Percentiles rank a stretch among this genome's conserved stretches.
Conservation (phyloP, 2,797 vertebrate species). For the Rhinella marina region DNA sequence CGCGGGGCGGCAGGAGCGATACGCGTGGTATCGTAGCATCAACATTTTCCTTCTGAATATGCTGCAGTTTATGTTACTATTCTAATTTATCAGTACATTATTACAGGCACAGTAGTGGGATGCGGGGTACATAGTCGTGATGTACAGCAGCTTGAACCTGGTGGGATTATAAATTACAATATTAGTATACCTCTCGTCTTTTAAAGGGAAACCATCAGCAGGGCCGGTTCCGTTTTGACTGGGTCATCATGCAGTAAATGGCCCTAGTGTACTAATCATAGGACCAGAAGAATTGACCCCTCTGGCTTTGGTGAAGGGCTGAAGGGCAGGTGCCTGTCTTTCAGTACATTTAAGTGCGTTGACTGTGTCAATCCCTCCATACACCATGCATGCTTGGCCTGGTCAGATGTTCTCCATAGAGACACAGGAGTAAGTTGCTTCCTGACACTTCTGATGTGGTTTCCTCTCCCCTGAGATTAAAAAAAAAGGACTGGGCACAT, state of each 20-base stretch:
- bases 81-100: not conserved
- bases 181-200: not conserved
- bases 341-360: too few species aligned
- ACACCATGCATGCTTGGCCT: too few species aligned
- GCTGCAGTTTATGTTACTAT: not conserved
- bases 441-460: too few species aligned
- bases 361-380: too few species aligned
- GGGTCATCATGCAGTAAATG: not conserved
- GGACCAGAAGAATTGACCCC: too few species aligned
- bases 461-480: too few species aligned
- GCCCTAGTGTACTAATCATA: too few species aligned
- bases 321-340: too few species aligned
- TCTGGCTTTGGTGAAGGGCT: too few species aligned
- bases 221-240: not conserved
- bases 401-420: too few species aligned
- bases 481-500: too few species aligned
- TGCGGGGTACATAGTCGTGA: not conserved
- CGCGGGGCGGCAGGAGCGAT: not conserved
- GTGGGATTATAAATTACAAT: not conserved
- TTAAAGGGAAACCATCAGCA: not conserved
- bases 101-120: not conserved
- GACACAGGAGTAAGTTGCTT: too few species aligned
- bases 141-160: not conserved
- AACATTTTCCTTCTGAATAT: not conserved
- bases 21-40: not conserved